Percentiles rank a stretch among this genome's conserved stretches.
Evolutionary conservation across 2,113 vertebrate genomes (phyloP).

Genomic region (Xiphophorus couchianus): DNA sequence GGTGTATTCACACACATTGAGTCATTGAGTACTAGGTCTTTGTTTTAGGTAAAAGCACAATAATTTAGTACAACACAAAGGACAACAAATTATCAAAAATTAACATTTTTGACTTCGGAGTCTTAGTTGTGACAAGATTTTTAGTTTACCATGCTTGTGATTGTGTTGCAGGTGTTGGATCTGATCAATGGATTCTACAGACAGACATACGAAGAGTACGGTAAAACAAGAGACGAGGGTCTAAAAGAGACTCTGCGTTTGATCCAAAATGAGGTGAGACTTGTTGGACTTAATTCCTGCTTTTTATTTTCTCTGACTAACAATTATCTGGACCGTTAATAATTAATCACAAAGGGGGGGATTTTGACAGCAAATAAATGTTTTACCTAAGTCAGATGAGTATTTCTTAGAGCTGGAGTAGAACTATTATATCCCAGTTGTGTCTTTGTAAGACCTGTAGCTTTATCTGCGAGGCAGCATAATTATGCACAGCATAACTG

Average conservation of each 20-base stretch:
- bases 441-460: background rate
- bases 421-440: background rate
- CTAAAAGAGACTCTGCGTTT: slow-evolving; percentile 83
- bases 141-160: background rate
- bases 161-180: slow-evolving; percentile 80
- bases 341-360: background rate
- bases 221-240: slow-evolving; percentile 56
- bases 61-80: background rate
- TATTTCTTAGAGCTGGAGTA: too few relatives aligned
- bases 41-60: background rate
- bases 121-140: background rate
- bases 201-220: slow-evolving; percentile 81
- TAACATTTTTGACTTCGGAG: too few relatives aligned
- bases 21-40: too few relatives aligned
- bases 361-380: background rate
- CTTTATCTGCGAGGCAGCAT: background rate
- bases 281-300: background rate
- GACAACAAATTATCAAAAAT: background rate
- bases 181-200: slow-evolving; percentile 86
- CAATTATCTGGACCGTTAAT: background rate
- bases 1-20: background rate
- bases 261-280: slow-evolving; percentile 86
- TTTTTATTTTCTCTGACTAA: background rate
- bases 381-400: background rate
- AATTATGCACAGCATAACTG: background rate